Conservation (phyloP, 30 jellyfish, hydroid and myxozoan species). For the Rhopilema esculentum region DNA sequence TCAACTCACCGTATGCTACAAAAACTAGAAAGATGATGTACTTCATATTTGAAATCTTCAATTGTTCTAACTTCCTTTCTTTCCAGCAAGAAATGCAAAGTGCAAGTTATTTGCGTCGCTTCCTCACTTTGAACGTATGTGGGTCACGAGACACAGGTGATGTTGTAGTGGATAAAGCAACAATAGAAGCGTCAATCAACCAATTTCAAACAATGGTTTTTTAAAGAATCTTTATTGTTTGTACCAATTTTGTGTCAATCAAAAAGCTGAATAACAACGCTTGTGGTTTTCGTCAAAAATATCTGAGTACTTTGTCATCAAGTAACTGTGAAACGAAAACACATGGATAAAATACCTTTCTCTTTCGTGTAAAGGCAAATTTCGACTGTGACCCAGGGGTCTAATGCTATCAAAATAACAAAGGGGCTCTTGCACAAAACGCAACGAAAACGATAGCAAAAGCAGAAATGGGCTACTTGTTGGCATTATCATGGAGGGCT, state of each 20-base stretch:
- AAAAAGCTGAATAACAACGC: not conserved
- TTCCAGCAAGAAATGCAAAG: not conserved
- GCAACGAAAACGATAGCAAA: too few species aligned
- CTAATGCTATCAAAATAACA: too few species aligned
- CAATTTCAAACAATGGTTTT: not conserved
- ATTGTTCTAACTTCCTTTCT: not conserved
- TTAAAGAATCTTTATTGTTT: not conserved
- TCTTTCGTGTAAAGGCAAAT: not conserved
- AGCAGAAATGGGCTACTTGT: too few species aligned
- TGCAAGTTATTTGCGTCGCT: not conserved
- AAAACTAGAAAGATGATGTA: constrained; percentile 7
- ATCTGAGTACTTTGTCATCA: not conserved
- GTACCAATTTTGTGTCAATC: constrained; percentile 8
- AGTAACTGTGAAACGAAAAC: too few species aligned
- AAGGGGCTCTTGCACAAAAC: too few species aligned
- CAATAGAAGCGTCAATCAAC: constrained; percentile 54
- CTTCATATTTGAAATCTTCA: constrained; percentile 20
- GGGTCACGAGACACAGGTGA: constrained; percentile 51
- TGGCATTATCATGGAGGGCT: too few species aligned
- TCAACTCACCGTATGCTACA: constrained; percentile 45
- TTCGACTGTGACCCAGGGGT: too few species aligned
- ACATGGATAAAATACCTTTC: too few species aligned
- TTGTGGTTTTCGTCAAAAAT: not conserved
- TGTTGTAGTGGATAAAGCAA: not conserved
- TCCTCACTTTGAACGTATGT: constrained; percentile 34